These are phyloP conservation scores for Euleptes europaea DNA, from an alignment of 2,113 vertebrate genomes.

Conservation along the genomic window DNA sequence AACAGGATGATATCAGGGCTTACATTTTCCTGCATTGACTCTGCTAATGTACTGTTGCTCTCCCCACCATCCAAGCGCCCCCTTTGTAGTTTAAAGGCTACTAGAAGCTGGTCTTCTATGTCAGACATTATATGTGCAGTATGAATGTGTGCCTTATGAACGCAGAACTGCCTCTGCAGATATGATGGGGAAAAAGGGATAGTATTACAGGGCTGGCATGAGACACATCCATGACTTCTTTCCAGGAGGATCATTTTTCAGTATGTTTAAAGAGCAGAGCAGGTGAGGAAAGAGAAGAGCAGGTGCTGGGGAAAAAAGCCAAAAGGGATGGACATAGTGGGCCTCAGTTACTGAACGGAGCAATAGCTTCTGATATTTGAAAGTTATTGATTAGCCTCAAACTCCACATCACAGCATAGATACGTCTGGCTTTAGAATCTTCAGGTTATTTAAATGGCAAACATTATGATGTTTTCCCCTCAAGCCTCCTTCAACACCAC, in stretches of 20 bases:
- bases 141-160: too few species aligned
- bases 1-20: not conserved
- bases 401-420: too few species aligned
- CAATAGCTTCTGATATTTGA: too few species aligned
- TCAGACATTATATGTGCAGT: too few species aligned
- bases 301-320: not conserved
- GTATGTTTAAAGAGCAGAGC: not conserved
- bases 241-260: not conserved
- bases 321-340: not conserved
- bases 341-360: too few species aligned
- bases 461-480: too few species aligned
- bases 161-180: too few species aligned
- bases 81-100: not conserved
- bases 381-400: too few species aligned
- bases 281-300: not conserved
- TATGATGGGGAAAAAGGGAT: too few species aligned
- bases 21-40: not conserved
- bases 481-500: too few species aligned
- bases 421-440: too few species aligned
- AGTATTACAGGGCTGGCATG: not conserved
- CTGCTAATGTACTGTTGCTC: not conserved
- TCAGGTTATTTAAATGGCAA: too few species aligned
- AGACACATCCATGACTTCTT: not conserved
- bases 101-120: not conserved
- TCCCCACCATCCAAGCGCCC: not conserved